Base-by-base conservation (phyloP, 2,113 vertebrate species). In the Dryoscopus gambensis region DNA sequence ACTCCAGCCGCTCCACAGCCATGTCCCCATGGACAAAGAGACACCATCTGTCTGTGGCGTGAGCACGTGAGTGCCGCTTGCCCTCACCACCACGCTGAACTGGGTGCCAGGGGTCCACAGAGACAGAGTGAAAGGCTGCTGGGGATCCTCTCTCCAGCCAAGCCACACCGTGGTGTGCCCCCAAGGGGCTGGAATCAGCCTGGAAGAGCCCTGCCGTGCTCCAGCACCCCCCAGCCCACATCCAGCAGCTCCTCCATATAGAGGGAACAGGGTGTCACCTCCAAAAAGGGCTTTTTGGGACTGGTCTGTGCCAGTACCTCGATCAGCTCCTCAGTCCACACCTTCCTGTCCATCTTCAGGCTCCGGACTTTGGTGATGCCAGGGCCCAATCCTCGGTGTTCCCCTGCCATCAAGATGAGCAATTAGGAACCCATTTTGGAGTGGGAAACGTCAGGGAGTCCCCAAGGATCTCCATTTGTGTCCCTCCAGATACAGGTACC, bases 261-360 rank as follows among this genome's bases (percentile, higher is more conserved):
- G 25, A 39, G 13, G 19, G 22, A 49, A 49, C 0, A 28, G n/a
- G 49, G 17, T 14, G 7, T 40, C 0, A 0, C 20, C 12, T 13
- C 63, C 6, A 5, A 17, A 23, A 52, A 33, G 4, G 15, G 21
- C 6, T 9, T 39, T 59, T 33, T 0, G 49, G 65, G 44, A 60
- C 7, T 4, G 5, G 2, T 28, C 33, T 20, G n/a, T 23, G 7
- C 8, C 23, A 10, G 15, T 94, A 99, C 99, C 99, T 99, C 67
- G 3, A 99, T 98, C 47, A 99, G 98, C 53, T 99, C 98, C 68
- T 99, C 98, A 1, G 99, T 99, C 99, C 99, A 99, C 87, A 99
- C 98, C 53, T 99, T 99, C 85, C 97, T 98, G 98, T 99, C 99
- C 99, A 99, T 99, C 98, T 99, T 99, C 60, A 99, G 98, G 96